A percentile compares a stretch with the other conserved stretches of the same genome.
Conservation (phyloP, 2,113 vertebrate species). For the Scomber japonicus region DNA sequence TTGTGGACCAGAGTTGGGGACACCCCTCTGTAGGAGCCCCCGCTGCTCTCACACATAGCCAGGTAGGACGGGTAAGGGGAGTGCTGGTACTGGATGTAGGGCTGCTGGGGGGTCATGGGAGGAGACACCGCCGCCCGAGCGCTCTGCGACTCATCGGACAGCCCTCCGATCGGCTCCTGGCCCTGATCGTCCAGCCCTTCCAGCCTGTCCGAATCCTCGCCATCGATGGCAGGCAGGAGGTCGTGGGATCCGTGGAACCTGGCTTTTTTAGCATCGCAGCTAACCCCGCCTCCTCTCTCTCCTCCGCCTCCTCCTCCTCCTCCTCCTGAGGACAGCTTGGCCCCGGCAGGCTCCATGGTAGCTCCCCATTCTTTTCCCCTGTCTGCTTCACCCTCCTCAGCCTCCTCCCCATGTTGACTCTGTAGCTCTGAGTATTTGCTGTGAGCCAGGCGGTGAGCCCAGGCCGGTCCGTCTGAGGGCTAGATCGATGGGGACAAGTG, state of each 20-base stretch:
- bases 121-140: slow-evolving; percentile 91
- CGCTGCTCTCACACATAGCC: slow-evolving; percentile 94
- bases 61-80: slow-evolving; percentile 91
- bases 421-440: slow-evolving; percentile 92
- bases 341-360: slow-evolving; percentile 84
- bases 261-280: slow-evolving; percentile 90
- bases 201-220: slow-evolving; percentile 89
- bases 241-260: slow-evolving; percentile 89
- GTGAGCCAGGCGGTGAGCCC: slow-evolving; percentile 92
- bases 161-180: slow-evolving; percentile 89
- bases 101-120: slow-evolving; percentile 93
- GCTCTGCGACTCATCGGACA: slow-evolving; percentile 90
- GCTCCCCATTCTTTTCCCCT: slow-evolving; percentile 92
- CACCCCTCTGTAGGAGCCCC: slow-evolving; percentile 92
- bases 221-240: slow-evolving; percentile 77
- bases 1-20: slow-evolving; percentile 97
- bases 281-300: slow-evolving; percentile 22
- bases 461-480: slow-evolving; percentile 93
- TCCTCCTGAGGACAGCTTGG: slow-evolving; percentile 83
- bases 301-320: slow-evolving; percentile 33
- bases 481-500: slow-evolving; percentile 85
- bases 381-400: slow-evolving; percentile 91
- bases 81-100: slow-evolving; percentile 97
- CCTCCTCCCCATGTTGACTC: slow-evolving; percentile 87
- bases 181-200: slow-evolving; percentile 88